These are phyloP conservation scores for Lindbergichthys nudifrons DNA, from an alignment of 2,797 vertebrate genomes.

Conservation along the genomic window DNA sequence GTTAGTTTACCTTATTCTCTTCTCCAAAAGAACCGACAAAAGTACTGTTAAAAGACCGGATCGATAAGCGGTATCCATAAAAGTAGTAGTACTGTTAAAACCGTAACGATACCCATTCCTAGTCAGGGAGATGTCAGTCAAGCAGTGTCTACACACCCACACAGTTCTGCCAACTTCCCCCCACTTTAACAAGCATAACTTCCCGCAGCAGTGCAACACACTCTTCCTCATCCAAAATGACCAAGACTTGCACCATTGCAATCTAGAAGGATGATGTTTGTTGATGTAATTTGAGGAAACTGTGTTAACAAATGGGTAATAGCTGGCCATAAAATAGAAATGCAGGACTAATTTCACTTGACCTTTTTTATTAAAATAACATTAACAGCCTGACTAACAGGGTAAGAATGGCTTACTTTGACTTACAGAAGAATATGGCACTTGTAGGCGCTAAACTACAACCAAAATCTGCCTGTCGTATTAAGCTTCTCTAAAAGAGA, in stretches of 20 bases:
- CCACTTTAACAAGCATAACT: neutral
- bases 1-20: no score
- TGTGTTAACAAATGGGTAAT: slow-evolving; percentile 5
- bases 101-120: no score
- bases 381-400: slow-evolving; percentile 52
- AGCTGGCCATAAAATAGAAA: slow-evolving; percentile 6
- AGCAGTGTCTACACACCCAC: slow-evolving; percentile 13
- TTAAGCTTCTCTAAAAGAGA: slow-evolving; percentile 52
- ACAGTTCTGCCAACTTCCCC: neutral
- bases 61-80: no score
- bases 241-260: neutral
- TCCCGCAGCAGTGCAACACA: neutral
- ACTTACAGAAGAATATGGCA: slow-evolving; percentile 51
- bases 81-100: no score
- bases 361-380: slow-evolving; percentile 42
- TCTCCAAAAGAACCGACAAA: no score
- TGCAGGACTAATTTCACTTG: slow-evolving; percentile 14
- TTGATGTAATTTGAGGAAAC: slow-evolving; percentile 13
- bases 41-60: no score
- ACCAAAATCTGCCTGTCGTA: slow-evolving; percentile 47
- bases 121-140: slow-evolving; percentile 10
- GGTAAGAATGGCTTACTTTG: slow-evolving; percentile 44
- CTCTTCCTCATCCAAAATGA: slow-evolving; percentile 6
- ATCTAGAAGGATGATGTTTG: neutral
- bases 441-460: slow-evolving; percentile 44